Percentiles rank a stretch among this genome's conserved stretches.
These are phyloP conservation scores for Pantala flavescens DNA, from an alignment of 1,140 invertebrate genomes.

Conservation along the genomic window DNA sequence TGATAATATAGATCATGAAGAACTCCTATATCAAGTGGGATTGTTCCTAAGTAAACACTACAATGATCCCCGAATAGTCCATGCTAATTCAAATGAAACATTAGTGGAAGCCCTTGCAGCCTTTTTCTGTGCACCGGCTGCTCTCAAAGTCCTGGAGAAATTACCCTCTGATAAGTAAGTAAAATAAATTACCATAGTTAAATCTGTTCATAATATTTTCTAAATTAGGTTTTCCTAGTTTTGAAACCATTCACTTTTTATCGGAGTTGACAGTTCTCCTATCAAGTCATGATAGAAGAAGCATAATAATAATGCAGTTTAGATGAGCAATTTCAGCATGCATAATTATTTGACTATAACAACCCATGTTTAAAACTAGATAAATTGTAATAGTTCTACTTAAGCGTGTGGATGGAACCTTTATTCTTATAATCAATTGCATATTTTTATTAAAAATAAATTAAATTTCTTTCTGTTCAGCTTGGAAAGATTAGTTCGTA, in stretches of 20 bases:
- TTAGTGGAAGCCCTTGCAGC: conserved; percentile 64
- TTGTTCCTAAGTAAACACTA: conserved; percentile 66
- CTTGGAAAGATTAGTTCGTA: conserved; percentile 49
- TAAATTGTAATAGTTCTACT: too few species aligned
- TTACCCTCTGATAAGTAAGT: conserved; percentile 42
- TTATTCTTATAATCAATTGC: too few species aligned
- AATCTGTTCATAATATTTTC: neutral
- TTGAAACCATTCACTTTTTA: too few species aligned
- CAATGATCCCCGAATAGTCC: conserved; percentile 60
- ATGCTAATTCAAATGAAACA: conserved; percentile 63
- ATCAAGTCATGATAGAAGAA: too few species aligned
- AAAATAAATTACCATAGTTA: conserved; percentile 7
- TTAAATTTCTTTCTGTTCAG: conserved; percentile 28
- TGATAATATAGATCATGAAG: conserved; percentile 31
- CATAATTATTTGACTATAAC: too few species aligned
- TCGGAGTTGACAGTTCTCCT: too few species aligned
- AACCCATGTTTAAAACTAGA: too few species aligned
- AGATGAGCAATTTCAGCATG: too few species aligned
- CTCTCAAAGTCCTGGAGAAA: conserved; percentile 49
- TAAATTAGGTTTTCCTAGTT: neutral
- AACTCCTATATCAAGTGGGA: conserved; percentile 49
- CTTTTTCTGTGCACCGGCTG: conserved; percentile 50
- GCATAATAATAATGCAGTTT: too few species aligned
- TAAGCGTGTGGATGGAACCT: too few species aligned
- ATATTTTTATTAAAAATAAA: too few species aligned